phyloP scores from a whole-genome alignment of 2,888 invertebrate species.

The Tipula unca region DNA sequence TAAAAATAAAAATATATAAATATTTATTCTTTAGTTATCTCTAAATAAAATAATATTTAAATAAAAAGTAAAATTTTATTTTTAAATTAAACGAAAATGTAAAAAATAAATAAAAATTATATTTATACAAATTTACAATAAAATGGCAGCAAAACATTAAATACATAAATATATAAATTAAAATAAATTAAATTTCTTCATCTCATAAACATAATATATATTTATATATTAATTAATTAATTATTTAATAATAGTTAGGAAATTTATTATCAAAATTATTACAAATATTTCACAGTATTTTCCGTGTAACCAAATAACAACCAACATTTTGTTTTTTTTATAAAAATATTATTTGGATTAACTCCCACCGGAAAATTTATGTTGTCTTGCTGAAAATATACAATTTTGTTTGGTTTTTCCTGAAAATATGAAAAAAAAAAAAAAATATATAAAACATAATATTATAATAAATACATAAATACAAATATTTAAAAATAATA shows the following conservation, averaged over 20 bases:
- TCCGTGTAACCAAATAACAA: neutral
- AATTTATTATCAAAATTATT: neutral
- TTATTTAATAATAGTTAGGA: neutral
- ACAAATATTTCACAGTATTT: neutral
- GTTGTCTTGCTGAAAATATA: neutral
- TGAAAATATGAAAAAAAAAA: neutral
- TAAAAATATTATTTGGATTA: neutral
- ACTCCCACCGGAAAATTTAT: neutral
- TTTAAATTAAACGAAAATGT: neutral
- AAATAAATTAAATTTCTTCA: neutral
- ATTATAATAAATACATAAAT: neutral
- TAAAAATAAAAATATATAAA: neutral
- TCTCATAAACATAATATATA: neutral
- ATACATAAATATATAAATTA: no score
- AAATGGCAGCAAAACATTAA: conserved; percentile 2
- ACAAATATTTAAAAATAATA: neutral
- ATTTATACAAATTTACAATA: conserved; percentile 8
- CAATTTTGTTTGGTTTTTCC: neutral
- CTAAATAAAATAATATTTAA: neutral
- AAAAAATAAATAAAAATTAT: neutral
- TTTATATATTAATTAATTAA: neutral
- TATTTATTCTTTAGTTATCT: neutral
- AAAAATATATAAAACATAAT: neutral
- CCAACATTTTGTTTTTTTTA: no score
- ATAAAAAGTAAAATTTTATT: neutral